Conservation (phyloP, 2,113 vertebrate species). For the Bothrops jararaca region DNA sequence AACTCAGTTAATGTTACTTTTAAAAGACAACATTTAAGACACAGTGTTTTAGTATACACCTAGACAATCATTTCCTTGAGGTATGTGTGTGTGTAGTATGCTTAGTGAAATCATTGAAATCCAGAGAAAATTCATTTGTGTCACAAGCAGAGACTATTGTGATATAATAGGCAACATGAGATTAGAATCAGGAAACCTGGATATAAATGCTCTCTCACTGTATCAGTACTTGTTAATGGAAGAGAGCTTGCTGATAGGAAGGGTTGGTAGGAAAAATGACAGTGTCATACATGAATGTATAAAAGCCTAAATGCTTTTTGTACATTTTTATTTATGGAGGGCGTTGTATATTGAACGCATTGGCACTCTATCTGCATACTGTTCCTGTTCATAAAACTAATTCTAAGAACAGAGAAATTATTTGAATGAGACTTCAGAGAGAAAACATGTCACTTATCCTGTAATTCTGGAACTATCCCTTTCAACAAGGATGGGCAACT, state of each 20-base stretch:
- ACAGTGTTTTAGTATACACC: background rate
- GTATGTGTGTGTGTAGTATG: background rate
- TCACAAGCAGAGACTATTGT: background rate
- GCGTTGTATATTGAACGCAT: background rate
- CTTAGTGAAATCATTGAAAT: background rate
- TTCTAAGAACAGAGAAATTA: background rate
- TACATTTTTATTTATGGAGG: too few species aligned
- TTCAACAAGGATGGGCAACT: background rate
- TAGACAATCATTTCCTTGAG: background rate
- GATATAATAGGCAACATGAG: background rate
- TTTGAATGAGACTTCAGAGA: background rate
- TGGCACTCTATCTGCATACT: background rate
- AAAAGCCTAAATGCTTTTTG: background rate
- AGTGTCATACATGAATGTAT: background rate
- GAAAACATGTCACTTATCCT: background rate
- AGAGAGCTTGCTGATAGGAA: background rate
- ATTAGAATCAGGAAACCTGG: background rate
- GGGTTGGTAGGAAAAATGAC: background rate
- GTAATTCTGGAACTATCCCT: background rate
- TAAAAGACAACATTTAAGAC: too few species aligned
- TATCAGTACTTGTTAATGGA: background rate
- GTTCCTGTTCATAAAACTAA: background rate
- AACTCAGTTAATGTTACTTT: too few species aligned
- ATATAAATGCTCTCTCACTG: background rate
- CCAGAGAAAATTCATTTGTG: background rate